Conservation (phyloP, 2,888 invertebrate genomes). For the Camptogramma bilineatum region DNA sequence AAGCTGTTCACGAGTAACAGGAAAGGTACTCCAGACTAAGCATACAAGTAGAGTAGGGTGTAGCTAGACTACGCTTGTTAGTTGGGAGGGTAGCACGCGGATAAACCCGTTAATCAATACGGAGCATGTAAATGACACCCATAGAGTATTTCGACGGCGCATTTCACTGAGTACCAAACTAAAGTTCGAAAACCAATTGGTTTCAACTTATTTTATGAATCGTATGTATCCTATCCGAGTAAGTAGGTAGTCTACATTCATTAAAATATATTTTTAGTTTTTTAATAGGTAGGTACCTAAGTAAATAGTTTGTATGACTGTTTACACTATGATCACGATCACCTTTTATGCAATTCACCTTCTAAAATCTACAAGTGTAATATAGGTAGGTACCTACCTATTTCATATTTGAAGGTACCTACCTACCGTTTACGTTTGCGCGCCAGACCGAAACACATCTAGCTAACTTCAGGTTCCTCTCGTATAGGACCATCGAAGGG, state of each 20-base stretch:
- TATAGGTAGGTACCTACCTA: neutral
- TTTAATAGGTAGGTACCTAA: neutral
- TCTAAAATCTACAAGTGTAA: neutral
- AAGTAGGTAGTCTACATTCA: too few relatives aligned
- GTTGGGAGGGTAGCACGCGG: slow-evolving; percentile 34
- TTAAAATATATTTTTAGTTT: too few relatives aligned
- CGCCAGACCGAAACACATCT: slow-evolving; percentile 30
- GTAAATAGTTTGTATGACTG: too few relatives aligned
- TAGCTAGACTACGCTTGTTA: slow-evolving; percentile 34
- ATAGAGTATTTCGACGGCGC: slow-evolving; percentile 35
- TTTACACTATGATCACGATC: too few relatives aligned
- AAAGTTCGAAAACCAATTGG: neutral
- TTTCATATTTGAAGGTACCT: slow-evolving; percentile 10
- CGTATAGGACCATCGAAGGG: slow-evolving; percentile 20
- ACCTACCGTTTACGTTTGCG: slow-evolving; percentile 8
- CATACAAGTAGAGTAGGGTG: slow-evolving; percentile 20
- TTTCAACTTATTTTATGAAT: neutral
- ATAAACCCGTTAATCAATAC: slow-evolving; percentile 47
- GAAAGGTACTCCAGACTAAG: neutral
- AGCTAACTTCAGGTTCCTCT: slow-evolving; percentile 36
- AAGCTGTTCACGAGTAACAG: slow-evolving; percentile 3
- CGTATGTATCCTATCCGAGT: too few relatives aligned
- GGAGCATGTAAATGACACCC: slow-evolving; percentile 44
- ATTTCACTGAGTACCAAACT: slow-evolving; percentile 11
- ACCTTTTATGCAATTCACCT: too few relatives aligned